Conservation (phyloP, 2,797 vertebrate species). For the Adrianichthys oophorus region DNA sequence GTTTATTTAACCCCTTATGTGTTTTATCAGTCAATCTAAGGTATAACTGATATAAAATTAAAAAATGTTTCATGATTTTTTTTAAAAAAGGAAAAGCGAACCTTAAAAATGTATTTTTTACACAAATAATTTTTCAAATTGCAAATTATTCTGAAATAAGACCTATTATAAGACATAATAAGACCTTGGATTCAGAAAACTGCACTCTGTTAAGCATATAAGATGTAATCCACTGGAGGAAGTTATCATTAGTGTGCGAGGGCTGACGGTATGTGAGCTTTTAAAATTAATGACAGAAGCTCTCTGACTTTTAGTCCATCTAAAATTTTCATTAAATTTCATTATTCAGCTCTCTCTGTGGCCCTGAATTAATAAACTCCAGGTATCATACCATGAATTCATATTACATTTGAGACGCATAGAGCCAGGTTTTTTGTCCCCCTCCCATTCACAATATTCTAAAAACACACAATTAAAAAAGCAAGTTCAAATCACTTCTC, state of each 20-base stretch:
- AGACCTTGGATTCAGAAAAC: conserved; percentile 34
- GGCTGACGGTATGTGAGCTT: conserved; percentile 64
- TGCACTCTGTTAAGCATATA: conserved; percentile 21
- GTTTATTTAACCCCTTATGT: not conserved
- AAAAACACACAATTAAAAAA: conserved; percentile 60
- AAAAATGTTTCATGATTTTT: not conserved
- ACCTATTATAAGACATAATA: no score
- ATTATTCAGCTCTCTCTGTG: conserved; percentile 77
- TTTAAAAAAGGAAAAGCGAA: no score
- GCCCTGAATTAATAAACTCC: conserved; percentile 77
- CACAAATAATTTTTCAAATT: conserved; percentile 5
- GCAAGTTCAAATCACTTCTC: conserved; percentile 35
- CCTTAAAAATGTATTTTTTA: not conserved
- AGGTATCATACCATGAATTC: conserved; percentile 72
- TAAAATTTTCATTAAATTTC: conserved; percentile 79
- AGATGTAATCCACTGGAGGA: conserved; percentile 44
- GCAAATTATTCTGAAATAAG: conserved; percentile 18
- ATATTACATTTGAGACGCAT: conserved; percentile 58
- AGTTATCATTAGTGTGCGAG: conserved; percentile 61
- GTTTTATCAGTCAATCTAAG: not conserved
- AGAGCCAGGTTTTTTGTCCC: conserved; percentile 19
- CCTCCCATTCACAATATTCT: conserved; percentile 31
- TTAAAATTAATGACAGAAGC: conserved; percentile 77
- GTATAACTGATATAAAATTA: not conserved
- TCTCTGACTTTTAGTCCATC: conserved; percentile 78